Conservation (phyloP, 2,797 vertebrate species). For the Echiichthys vipera region DNA sequence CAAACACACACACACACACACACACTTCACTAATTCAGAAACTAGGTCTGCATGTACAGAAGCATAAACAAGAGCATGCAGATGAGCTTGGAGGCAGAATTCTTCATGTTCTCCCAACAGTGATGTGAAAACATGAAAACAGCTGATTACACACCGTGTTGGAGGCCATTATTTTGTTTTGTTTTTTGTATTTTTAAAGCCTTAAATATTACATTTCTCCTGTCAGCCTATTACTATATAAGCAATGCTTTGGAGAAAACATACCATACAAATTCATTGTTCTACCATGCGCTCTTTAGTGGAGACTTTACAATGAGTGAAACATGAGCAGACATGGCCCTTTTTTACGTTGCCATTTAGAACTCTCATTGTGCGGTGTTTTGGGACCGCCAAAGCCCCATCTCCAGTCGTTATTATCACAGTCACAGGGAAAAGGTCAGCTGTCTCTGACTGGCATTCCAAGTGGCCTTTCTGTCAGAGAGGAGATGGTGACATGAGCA, state of each 20-base stretch:
- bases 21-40: conserved; percentile 23
- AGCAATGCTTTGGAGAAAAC: conserved; percentile 19
- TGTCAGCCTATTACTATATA: conserved; percentile 25
- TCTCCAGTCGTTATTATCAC: conserved; percentile 75
- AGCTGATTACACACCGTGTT: conserved; percentile 37
- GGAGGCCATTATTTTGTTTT: conserved; percentile 5
- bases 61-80: conserved; percentile 45
- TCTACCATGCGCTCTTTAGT: conserved; percentile 44
- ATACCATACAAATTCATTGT: conserved; percentile 43
- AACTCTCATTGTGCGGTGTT: conserved; percentile 55
- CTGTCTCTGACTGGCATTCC: conserved; percentile 76
- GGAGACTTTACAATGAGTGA: conserved; percentile 55
- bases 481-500: conserved; percentile 65
- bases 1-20: background rate
- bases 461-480: conserved; percentile 76
- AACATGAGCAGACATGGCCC: conserved; percentile 60
- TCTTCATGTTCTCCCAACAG: conserved; percentile 46
- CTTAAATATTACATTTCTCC: conserved; percentile 46
- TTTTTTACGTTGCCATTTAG: conserved; percentile 67
- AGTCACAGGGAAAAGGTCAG: conserved; percentile 81
- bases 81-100: conserved; percentile 50
- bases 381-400: conserved; percentile 57
- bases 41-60: conserved; percentile 45
- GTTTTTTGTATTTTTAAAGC: conserved; percentile 23
- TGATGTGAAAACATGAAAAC: conserved; percentile 42